phyloP scores from a whole-genome alignment of 1,140 invertebrate species.

The Phocides pigmalion region DNA sequence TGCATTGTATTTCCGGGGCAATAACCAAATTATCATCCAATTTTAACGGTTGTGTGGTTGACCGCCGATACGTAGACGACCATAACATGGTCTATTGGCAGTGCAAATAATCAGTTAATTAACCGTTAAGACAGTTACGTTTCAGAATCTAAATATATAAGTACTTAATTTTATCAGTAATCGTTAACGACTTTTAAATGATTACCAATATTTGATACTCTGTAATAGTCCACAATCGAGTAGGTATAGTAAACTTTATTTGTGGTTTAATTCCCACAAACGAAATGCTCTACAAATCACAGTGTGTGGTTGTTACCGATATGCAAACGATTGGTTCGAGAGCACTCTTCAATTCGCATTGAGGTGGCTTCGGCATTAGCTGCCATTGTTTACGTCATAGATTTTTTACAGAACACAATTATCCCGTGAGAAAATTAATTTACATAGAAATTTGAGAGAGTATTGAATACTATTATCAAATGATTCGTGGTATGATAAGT shows the following conservation, averaged over 20 bases:
- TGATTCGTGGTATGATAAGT: too few species aligned
- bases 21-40: conserved; percentile 68
- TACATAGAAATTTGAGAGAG: conserved; percentile 7
- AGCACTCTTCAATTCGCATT: conserved; percentile 55
- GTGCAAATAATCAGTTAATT: conserved; percentile 27
- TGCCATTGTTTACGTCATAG: conserved; percentile 64
- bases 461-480: not conserved
- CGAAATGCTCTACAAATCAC: conserved; percentile 23
- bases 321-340: conserved; percentile 73
- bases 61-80: conserved; percentile 43
- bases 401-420: conserved; percentile 41
- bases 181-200: conserved; percentile 6
- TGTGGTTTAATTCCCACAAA: conserved; percentile 5
- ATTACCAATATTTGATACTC: not conserved
- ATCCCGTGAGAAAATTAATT: conserved; percentile 49
- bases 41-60: conserved; percentile 66
- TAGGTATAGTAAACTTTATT: not conserved
- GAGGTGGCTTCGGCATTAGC: conserved; percentile 65
- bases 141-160: not conserved
- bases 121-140: conserved; percentile 13
- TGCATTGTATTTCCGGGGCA: conserved; percentile 70
- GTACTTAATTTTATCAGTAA: not conserved
- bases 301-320: conserved; percentile 59
- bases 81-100: conserved; percentile 11
- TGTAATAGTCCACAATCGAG: not conserved